Evolutionary conservation across 1,140 invertebrate species (phyloP).

Genomic region (Magallana ariakensis): DNA sequence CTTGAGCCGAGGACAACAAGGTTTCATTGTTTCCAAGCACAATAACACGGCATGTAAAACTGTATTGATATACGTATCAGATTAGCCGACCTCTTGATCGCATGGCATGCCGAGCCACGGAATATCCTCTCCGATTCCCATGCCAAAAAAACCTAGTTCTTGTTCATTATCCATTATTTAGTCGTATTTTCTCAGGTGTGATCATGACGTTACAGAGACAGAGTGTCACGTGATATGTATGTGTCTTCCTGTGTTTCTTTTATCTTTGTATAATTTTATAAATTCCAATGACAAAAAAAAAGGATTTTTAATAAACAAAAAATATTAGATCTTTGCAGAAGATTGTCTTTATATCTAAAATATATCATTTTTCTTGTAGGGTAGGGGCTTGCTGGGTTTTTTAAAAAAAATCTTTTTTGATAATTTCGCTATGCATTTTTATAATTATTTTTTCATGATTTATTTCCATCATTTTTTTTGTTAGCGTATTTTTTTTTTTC

Average conservation of each 20-base stretch:
- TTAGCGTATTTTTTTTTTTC: too few relatives aligned
- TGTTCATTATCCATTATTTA: conserved; percentile 35
- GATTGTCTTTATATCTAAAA: too few relatives aligned
- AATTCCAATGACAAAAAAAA: too few relatives aligned
- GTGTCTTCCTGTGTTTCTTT: not conserved
- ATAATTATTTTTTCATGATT: too few relatives aligned
- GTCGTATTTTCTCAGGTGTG: conserved; percentile 17
- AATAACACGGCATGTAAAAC: conserved; percentile 21
- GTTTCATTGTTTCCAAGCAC: conserved; percentile 13
- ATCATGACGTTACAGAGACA: conserved; percentile 9
- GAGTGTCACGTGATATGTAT: not conserved
- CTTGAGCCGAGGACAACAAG: conserved; percentile 4
- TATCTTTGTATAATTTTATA: too few relatives aligned
- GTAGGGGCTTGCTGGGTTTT: too few relatives aligned
- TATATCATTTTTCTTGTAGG: too few relatives aligned
- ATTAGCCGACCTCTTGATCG: conserved; percentile 29
- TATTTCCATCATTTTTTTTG: too few relatives aligned
- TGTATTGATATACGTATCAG: conserved; percentile 24
- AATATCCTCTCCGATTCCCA: conserved; percentile 12
- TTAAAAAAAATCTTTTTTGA: too few relatives aligned
- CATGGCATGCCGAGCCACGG: conserved; percentile 12
- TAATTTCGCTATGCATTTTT: too few relatives aligned
- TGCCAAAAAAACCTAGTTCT: conserved; percentile 11
- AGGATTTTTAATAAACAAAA: too few relatives aligned
- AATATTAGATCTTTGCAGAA: too few relatives aligned